Evolutionary conservation across 1,140 invertebrate species (phyloP).

Genomic region (Nixonia krombeini): DNA sequence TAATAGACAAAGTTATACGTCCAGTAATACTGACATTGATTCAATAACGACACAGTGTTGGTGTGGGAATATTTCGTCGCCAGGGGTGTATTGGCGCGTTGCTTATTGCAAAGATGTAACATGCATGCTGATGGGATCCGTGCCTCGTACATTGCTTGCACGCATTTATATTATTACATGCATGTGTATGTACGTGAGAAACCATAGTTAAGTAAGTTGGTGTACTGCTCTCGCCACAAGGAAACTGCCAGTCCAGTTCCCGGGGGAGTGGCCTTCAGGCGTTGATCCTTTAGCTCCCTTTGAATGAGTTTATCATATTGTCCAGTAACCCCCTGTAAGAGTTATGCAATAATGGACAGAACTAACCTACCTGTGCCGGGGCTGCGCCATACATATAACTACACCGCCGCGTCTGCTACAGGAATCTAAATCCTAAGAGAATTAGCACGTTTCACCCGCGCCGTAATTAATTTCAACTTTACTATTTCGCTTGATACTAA

Average conservation of each 20-base stretch:
- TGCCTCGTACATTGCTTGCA: constrained; percentile 11
- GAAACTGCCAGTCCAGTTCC: constrained; percentile 32
- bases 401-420: too few relatives aligned
- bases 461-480: constrained; percentile 43
- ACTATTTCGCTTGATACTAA: too few relatives aligned
- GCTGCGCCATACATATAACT: too few relatives aligned
- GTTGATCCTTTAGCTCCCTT: constrained; percentile 46
- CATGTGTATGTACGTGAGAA: not conserved
- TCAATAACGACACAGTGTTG: constrained; percentile 16
- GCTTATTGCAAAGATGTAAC: constrained; percentile 32
- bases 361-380: constrained; percentile 15
- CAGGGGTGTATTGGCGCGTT: constrained; percentile 4
- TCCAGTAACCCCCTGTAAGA: constrained; percentile 41
- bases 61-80: not conserved
- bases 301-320: constrained; percentile 50
- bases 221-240: constrained; percentile 24
- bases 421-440: constrained; percentile 38
- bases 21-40: constrained; percentile 10
- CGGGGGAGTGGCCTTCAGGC: constrained; percentile 39
- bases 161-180: constrained; percentile 6
- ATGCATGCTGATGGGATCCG: constrained; percentile 25
- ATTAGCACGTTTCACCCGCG: constrained; percentile 38
- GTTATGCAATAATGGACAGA: constrained; percentile 41
- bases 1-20: too few relatives aligned
- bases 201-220: constrained; percentile 36